Evolutionary conservation across 2,113 vertebrate species (phyloP).

Genomic region (Hassar affinis): DNA sequence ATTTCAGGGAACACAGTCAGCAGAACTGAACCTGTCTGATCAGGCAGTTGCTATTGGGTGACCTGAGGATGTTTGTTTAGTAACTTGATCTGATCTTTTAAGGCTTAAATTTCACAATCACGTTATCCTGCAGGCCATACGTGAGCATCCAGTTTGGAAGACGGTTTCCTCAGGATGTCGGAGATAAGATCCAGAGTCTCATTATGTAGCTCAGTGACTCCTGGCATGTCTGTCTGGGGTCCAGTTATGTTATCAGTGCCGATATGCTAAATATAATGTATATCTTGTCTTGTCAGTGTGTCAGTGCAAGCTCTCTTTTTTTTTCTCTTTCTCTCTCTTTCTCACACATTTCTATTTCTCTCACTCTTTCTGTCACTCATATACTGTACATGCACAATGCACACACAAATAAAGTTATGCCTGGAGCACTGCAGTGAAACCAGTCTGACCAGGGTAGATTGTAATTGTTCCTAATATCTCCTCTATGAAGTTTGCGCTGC

Average conservation of each 20-base stretch:
- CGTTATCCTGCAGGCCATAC: not conserved
- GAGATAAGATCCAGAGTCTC: not conserved
- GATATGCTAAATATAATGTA: not conserved
- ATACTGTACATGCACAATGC: slow-evolving; percentile 22
- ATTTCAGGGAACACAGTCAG: slow-evolving; percentile 16
- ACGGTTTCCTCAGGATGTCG: not conserved
- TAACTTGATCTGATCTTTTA: not conserved
- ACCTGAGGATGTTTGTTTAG: slow-evolving; percentile 32
- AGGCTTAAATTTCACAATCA: slow-evolving; percentile 21
- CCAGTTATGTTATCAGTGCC: not conserved
- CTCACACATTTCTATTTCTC: not conserved
- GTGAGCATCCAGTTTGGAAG: not conserved
- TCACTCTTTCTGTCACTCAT: not conserved
- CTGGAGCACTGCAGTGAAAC: slow-evolving; percentile 51
- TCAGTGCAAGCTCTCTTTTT: not conserved
- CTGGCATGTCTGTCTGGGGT: not conserved
- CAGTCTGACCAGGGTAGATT: slow-evolving; percentile 57
- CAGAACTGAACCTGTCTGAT: slow-evolving; percentile 35
- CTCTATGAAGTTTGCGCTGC: slow-evolving; percentile 47
- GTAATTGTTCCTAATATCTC: slow-evolving; percentile 58
- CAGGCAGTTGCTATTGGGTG: slow-evolving; percentile 14
- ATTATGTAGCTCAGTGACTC: not conserved
- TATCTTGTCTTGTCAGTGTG: not conserved
- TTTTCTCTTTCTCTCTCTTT: not conserved
- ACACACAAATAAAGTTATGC: slow-evolving; percentile 46